phyloP scores from a whole-genome alignment of 2,888 invertebrate species.

The Acronicta psi region DNA sequence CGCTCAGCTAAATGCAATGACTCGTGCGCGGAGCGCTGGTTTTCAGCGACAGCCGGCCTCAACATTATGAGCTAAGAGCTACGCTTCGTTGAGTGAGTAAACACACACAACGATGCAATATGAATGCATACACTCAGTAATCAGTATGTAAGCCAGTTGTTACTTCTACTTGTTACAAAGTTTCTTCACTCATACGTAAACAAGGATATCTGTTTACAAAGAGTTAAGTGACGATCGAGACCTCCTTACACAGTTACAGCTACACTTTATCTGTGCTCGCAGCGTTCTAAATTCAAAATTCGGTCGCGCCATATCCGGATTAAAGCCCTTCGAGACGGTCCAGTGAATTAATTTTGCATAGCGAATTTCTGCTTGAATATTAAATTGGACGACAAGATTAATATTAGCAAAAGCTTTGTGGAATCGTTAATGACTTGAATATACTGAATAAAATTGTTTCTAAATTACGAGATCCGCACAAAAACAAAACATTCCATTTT shows the following conservation, averaged over 20 bases:
- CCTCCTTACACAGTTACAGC: slow-evolving; percentile 5
- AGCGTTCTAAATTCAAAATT: slow-evolving; percentile 18
- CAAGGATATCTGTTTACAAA: slow-evolving; percentile 24
- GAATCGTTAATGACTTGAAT: neutral
- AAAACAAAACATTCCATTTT: slow-evolving; percentile 20
- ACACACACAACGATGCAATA: no score
- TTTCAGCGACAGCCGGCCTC: no score
- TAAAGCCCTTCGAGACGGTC: neutral
- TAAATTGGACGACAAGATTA: slow-evolving; percentile 3
- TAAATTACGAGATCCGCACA: neutral
- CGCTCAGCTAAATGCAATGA: no score
- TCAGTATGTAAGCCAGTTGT: neutral
- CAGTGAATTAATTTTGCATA: slow-evolving; percentile 22
- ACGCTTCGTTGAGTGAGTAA: no score
- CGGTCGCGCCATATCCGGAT: slow-evolving; percentile 17
- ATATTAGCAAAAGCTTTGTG: slow-evolving; percentile 19
- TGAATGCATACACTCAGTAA: no score
- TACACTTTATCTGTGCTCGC: slow-evolving; percentile 11
- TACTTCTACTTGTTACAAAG: slow-evolving; percentile 18
- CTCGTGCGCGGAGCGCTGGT: no score
- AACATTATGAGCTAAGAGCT: no score
- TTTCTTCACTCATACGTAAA: slow-evolving; percentile 8
- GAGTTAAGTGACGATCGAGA: slow-evolving; percentile 11
- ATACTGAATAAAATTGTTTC: no score
- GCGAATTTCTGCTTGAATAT: neutral